These are phyloP conservation scores for Caenorhabditis sp. DNA, from an alignment of 2,888 invertebrate species.

Conservation along the genomic window DNA sequence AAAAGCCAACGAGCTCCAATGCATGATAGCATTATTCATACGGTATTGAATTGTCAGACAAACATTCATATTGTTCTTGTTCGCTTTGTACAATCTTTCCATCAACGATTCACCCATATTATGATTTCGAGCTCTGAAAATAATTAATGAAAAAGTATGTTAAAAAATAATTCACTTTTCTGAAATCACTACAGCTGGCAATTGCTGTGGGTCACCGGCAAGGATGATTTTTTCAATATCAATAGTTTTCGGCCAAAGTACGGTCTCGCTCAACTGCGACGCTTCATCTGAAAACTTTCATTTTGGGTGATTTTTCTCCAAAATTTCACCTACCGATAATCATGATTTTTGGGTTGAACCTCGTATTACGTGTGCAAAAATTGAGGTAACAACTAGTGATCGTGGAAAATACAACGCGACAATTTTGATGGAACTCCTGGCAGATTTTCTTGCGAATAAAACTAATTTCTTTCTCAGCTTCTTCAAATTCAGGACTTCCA, in stretches of 20 bases:
- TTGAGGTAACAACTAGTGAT: constrained; percentile 13
- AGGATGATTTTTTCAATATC: constrained; percentile 40
- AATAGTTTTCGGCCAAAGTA: constrained; percentile 42
- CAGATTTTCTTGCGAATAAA: neutral
- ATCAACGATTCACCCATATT: constrained; percentile 39
- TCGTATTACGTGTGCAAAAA: constrained; percentile 20
- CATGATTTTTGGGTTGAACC: constrained; percentile 45
- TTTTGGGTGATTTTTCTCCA: no score
- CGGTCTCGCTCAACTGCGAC: constrained; percentile 51
- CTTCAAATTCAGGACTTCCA: neutral
- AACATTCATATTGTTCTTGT: constrained; percentile 42
- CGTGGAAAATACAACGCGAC: constrained; percentile 39
- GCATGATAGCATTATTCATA: constrained; percentile 62
- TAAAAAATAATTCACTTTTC: constrained; percentile 11
- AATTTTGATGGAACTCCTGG: constrained; percentile 6
- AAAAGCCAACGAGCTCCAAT: constrained; percentile 62
- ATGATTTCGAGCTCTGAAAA: constrained; percentile 17
- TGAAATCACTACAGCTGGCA: constrained; percentile 49
- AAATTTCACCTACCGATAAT: constrained; percentile 40
- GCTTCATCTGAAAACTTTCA: constrained; percentile 37
- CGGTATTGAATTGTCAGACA: constrained; percentile 59
- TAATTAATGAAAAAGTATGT: neutral
- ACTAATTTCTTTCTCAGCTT: neutral
- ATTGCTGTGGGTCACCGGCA: constrained; percentile 64
- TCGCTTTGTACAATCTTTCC: constrained; percentile 44